phyloP scores from a whole-genome alignment of 2,113 vertebrate genomes.

The Malaclemys terrapin region DNA sequence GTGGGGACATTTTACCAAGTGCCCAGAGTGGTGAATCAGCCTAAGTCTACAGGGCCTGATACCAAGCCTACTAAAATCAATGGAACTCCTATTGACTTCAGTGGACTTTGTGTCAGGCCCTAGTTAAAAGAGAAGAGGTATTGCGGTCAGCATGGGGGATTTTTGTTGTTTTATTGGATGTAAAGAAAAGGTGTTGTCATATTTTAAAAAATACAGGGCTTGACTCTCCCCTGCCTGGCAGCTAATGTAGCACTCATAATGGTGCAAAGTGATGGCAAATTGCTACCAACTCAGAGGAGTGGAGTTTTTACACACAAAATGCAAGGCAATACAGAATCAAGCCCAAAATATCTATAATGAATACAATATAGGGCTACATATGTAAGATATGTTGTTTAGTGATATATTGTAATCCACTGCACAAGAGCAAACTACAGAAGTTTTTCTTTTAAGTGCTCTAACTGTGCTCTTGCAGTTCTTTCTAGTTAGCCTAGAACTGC shows the following conservation, averaged over 20 bases:
- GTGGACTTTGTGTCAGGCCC: background rate
- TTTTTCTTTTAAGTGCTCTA: background rate
- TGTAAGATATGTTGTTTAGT: background rate
- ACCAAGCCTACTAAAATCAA: background rate
- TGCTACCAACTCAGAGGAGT: background rate
- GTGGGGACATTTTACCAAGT: background rate
- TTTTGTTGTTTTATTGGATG: background rate
- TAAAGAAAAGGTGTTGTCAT: background rate
- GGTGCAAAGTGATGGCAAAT: background rate
- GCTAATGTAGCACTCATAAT: background rate
- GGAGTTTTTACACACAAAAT: background rate
- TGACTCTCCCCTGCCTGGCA: no score
- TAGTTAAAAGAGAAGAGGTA: background rate
- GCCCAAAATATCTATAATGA: background rate
- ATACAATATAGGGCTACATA: background rate
- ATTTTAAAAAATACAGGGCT: background rate
- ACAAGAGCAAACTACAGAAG: background rate
- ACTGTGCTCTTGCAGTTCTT: background rate
- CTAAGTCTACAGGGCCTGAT: background rate
- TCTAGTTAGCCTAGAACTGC: background rate
- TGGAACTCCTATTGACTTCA: background rate
- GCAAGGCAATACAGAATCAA: background rate
- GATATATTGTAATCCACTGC: background rate
- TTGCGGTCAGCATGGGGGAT: background rate
- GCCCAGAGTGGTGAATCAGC: background rate